Evolutionary conservation across 2,888 invertebrate species (phyloP), one percentile per base, ranked within the genome.

Genomic region (Spodoptera exigua): DNA sequence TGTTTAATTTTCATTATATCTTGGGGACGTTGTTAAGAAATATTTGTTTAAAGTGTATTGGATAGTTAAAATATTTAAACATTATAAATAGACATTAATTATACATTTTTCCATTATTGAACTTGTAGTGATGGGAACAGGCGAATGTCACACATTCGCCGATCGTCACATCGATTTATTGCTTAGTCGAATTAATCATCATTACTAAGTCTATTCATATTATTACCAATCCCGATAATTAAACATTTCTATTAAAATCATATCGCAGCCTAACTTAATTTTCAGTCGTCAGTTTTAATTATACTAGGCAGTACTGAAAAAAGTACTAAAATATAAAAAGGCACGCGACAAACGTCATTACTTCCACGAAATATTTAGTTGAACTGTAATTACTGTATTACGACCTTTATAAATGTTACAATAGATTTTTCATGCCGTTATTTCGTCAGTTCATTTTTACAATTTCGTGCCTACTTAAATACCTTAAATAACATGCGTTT

Each of bases 361-460:
- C 69, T 82, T 71, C 72, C 55, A 74, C 61, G 73, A 78, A 81
- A 76, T 70, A 69, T 74, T 67, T 55, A 77, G 62, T 76, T 61
- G 40, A 54, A 49, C 61, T 61, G 57, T 70, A 70, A 78, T 75
- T 77, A 77, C 67, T 61, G 61, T 62, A 70, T 72, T 71, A 69
- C 52, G 75, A 77, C 77, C 72, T 70, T 67, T 70, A 51, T 58
- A 62, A 69, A 64, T 68, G 67, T 62, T 59, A 59, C 62, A 68
- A 72, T 68, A 73, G 39, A 68, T 70, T 75, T 66, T 18, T 45
- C 74, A 76, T 78, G 74, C 76, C 80, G 76, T 75, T 79, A 80
- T 76, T 78, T 81, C 76, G 78, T 84, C 82, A 80, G 76, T 79
- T 82, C 79, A 73, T 76, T 80, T 81, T 80, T 75, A 84, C 82